Conservation (phyloP, 2,888 invertebrate genomes). For the Calameuta pallipes region DNA sequence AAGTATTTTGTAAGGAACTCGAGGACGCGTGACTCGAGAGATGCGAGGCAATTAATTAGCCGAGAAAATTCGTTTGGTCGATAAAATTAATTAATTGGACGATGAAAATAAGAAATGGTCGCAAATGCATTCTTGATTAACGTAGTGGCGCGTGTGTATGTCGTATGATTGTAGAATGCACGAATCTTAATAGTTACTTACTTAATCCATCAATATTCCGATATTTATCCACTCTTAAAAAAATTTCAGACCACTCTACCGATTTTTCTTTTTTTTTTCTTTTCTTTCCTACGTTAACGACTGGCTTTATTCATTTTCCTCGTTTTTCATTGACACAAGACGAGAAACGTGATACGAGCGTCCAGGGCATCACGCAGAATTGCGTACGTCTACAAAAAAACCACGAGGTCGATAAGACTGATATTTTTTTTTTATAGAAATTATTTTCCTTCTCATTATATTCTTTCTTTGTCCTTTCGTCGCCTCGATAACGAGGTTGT, state of each 20-base stretch:
- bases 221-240: constrained; percentile 1
- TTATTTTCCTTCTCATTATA: background rate
- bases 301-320: constrained; percentile 24
- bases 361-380: background rate
- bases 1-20: background rate
- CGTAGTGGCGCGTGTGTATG: constrained; percentile 33
- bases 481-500: background rate
- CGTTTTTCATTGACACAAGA: constrained; percentile 25
- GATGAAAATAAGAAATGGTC: background rate
- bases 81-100: background rate
- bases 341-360: constrained; percentile 2
- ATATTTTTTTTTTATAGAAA: background rate
- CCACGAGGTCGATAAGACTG: constrained; percentile 8
- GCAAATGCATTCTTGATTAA: constrained; percentile 21
- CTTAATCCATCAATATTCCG: constrained; percentile 27
- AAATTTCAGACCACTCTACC: background rate
- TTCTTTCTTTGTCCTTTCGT: background rate
- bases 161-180: constrained; percentile 39
- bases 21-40: background rate
- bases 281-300: constrained; percentile 33
- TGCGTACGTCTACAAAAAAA: background rate
- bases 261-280: background rate
- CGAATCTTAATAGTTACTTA: constrained; percentile 43
- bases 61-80: background rate
- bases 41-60: background rate